A percentile compares a stretch with the other conserved stretches of the same genome.
phyloP scores from a whole-genome alignment of 2,888 invertebrate species.

The Petrophora chlorosata region DNA sequence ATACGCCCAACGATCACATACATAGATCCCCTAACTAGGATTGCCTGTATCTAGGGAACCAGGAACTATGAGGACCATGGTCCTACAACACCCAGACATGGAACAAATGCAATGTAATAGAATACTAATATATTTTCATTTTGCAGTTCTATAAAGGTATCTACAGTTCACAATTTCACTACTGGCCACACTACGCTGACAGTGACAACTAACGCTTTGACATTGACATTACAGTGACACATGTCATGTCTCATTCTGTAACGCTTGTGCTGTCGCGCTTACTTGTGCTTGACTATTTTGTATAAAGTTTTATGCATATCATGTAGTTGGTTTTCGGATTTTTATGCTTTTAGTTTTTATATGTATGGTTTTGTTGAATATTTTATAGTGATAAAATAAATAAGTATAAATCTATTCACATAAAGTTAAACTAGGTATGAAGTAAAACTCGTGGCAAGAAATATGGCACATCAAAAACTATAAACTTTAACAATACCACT shows the following conservation, averaged over 20 bases:
- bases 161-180: slow-evolving; percentile 14
- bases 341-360: slow-evolving; percentile 18
- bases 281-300: slow-evolving; percentile 35
- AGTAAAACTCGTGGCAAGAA: neutral
- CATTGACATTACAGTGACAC: slow-evolving; percentile 24
- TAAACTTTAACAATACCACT: too few species aligned
- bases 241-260: slow-evolving; percentile 19
- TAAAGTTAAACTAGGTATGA: too few species aligned
- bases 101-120: neutral
- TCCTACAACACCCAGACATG: too few species aligned
- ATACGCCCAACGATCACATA: too few species aligned
- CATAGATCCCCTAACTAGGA: too few species aligned
- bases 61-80: too few species aligned
- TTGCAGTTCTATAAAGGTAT: neutral
- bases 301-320: slow-evolving; percentile 4
- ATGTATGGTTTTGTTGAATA: neutral
- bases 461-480: neutral
- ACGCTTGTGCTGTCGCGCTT: slow-evolving; percentile 53
- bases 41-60: too few species aligned
- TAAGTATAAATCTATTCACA: too few species aligned
- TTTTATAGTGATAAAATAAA: too few species aligned
- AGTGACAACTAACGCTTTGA: slow-evolving; percentile 17
- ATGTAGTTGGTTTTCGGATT: slow-evolving; percentile 26
- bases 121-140: neutral
- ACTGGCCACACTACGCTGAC: slow-evolving; percentile 10